These are phyloP conservation scores for Piprites chloris DNA, from an alignment of 2,113 vertebrate species.

Conservation along the genomic window DNA sequence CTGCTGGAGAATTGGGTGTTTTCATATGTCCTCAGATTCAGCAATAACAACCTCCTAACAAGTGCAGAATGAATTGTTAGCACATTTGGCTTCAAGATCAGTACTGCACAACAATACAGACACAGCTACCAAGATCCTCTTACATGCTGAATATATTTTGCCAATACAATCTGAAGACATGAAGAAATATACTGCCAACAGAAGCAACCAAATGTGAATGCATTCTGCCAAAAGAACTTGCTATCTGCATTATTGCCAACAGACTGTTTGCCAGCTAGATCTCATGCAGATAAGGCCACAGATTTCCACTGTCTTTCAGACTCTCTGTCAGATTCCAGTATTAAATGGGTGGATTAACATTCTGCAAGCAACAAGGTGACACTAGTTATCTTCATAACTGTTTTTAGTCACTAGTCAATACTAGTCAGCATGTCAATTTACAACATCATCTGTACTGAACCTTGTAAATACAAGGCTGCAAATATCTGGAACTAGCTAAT, in stretches of 20 bases:
- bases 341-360: conserved; percentile 22
- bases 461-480: not conserved
- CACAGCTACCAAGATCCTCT: not conserved
- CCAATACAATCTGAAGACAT: conserved; percentile 8
- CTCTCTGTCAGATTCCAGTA: not conserved
- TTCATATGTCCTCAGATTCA: not conserved
- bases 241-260: not conserved
- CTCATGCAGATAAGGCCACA: not conserved
- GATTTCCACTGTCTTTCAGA: not conserved
- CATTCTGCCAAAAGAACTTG: conserved; percentile 19
- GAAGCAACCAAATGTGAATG: conserved; percentile 14
- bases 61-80: not conserved
- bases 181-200: conserved; percentile 22
- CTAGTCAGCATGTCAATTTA: not conserved
- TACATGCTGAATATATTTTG: conserved; percentile 22
- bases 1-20: not conserved
- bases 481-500: not conserved
- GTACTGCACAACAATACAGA: not conserved
- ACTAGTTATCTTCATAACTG: not conserved
- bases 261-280: not conserved
- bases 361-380: conserved; percentile 1
- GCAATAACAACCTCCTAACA: not conserved
- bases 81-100: not conserved
- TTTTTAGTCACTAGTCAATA: not conserved
- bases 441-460: not conserved